These are phyloP conservation scores for Pseudomugil tenellus DNA, from an alignment of 2,797 vertebrate genomes.

Conservation along the genomic window DNA sequence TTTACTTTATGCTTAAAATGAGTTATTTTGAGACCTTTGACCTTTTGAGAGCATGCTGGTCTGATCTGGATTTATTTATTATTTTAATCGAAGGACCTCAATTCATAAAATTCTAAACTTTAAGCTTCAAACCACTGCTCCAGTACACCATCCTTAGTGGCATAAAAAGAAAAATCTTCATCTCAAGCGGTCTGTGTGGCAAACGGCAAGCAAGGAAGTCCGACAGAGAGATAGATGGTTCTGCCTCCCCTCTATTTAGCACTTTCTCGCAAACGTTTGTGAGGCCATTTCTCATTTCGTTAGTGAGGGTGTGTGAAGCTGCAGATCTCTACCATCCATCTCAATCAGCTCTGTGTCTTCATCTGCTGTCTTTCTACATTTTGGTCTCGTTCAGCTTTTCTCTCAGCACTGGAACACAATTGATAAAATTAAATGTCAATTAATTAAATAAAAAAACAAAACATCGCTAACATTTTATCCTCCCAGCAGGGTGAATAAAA, in stretches of 20 bases:
- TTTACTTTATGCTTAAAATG: too few relatives aligned
- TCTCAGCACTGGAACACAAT: conserved; percentile 28
- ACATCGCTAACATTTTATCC: background rate
- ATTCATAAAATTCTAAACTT: conserved; percentile 38
- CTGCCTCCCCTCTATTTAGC: conserved; percentile 66
- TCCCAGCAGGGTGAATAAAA: conserved; percentile 21
- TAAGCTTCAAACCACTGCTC: conserved; percentile 6
- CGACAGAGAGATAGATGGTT: conserved; percentile 68
- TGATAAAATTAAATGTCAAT: conserved; percentile 41
- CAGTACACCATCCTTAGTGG: conserved; percentile 14
- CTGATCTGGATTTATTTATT: conserved; percentile 9
- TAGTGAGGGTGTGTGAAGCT: conserved; percentile 57
- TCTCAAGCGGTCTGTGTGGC: conserved; percentile 32
- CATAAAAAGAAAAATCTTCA: conserved; percentile 8
- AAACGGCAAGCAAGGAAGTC: conserved; percentile 19
- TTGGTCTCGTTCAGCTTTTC: conserved; percentile 41
- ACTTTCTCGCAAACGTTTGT: conserved; percentile 57
- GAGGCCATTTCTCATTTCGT: conserved; percentile 80
- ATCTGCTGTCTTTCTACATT: conserved; percentile 76
- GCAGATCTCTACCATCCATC: conserved; percentile 73
- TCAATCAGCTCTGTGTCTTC: conserved; percentile 78
- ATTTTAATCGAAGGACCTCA: conserved; percentile 25
- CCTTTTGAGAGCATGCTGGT: conserved; percentile 12
- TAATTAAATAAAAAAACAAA: conserved; percentile 16
- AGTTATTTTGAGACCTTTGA: background rate